Evolutionary conservation across 2,797 vertebrate genomes (phyloP).

Genomic region (Urophycis tenuis): DNA sequence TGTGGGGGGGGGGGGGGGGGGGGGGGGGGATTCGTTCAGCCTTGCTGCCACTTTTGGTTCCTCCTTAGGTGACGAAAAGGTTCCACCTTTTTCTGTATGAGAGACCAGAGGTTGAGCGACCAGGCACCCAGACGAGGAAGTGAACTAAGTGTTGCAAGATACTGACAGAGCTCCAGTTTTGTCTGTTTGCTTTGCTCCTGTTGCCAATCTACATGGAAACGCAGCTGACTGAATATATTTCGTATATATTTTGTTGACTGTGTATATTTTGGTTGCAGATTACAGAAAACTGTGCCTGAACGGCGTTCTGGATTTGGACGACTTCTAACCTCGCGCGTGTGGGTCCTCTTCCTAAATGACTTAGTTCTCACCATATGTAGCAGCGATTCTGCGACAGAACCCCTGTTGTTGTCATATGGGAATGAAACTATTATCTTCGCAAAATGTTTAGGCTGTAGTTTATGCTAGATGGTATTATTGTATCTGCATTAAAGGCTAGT

Average conservation of each 20-base stretch:
- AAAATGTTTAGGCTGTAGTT: no score
- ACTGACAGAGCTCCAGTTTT: background rate
- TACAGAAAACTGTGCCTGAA: no score
- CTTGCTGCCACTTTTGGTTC: slow-evolving; percentile 45
- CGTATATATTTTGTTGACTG: no score
- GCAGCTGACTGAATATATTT: background rate
- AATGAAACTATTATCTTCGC: no score
- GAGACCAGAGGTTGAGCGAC: slow-evolving; percentile 34
- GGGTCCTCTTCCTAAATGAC: background rate
- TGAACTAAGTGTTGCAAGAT: slow-evolving; percentile 20
- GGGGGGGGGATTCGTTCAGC: slow-evolving; percentile 16
- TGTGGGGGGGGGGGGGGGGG: background rate
- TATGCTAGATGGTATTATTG: no score
- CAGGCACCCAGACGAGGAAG: slow-evolving; percentile 44
- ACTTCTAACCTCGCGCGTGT: background rate
- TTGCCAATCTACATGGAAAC: background rate
- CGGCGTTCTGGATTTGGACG: background rate
- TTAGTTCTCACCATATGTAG: background rate
- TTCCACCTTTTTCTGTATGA: slow-evolving; percentile 34
- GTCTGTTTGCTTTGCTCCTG: background rate
- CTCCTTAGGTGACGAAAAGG: slow-evolving; percentile 12
- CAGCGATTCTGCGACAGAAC: no score
- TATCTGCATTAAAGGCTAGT: no score
- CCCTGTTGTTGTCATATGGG: no score
- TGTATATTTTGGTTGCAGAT: background rate